Percentiles rank a stretch among this genome's conserved stretches.
phyloP scores from a whole-genome alignment of 2,113 vertebrate genomes.

The Heteronetta atricapilla region DNA sequence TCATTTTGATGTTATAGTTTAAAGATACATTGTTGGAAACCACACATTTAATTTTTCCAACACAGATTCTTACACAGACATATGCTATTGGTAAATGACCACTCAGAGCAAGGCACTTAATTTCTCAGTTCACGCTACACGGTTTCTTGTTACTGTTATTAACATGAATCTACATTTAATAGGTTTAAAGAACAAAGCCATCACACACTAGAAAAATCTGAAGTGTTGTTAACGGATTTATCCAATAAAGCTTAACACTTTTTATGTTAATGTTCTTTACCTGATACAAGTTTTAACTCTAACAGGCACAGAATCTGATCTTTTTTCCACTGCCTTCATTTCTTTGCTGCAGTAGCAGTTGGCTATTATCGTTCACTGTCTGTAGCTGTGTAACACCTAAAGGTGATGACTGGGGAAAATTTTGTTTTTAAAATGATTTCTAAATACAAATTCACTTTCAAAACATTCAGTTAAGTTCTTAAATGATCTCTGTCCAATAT shows the following conservation, averaged over 20 bases:
- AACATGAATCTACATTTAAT: neutral
- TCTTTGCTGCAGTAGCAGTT: neutral
- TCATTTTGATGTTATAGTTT: neutral
- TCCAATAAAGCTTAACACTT: neutral
- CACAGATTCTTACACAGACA: neutral
- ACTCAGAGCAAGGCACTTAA: neutral
- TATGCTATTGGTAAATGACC: neutral
- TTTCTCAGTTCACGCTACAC: neutral
- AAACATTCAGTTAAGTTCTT: neutral
- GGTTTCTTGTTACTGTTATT: neutral
- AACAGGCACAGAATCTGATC: neutral
- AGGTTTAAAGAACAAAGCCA: neutral
- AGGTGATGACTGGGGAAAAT: neutral
- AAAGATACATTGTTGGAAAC: neutral
- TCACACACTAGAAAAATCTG: neutral
- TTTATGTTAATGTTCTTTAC: neutral
- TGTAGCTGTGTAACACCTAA: neutral
- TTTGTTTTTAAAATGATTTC: neutral
- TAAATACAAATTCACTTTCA: neutral
- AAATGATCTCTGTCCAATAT: neutral
- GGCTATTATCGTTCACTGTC: neutral
- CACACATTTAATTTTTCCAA: neutral
- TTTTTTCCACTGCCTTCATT: neutral
- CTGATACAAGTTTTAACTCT: neutral
- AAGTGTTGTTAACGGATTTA: neutral